Evolutionary conservation across 2,113 vertebrate species (phyloP), one percentile per base, ranked within the genome.

Genomic region (Tetrax tetrax): DNA sequence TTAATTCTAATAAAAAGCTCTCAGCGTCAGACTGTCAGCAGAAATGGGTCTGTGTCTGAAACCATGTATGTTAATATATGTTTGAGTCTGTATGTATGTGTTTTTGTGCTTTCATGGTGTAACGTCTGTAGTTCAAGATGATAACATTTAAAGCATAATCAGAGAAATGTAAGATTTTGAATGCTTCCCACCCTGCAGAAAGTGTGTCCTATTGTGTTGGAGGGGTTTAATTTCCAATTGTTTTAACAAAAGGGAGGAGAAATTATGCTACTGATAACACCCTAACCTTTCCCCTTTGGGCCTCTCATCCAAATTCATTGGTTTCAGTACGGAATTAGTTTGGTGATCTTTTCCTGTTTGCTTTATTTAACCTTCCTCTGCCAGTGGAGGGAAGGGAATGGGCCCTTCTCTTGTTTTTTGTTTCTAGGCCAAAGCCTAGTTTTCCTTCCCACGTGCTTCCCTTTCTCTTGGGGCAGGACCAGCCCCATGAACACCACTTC

Each of bases 241-340:
- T 95, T 87, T 77, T 74, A 93, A 96, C 83, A 87, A 91, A 95
- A 95, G 48, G 57, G 50, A 87, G 87, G 47, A 66, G 51, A 57
- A 91, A 84, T 89, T 72, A 90, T 69, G 94, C 91, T 82, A 68
- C 47, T 95, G 92, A 94, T 93, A 96, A 95, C 51, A 85, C 69
- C 68, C 77, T 91, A 94, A 95, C 96, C 85, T 97, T 97, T 97
- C 93, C 84, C 93, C 87, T 96, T 95, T 91, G 91, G 93, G 92
- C 91, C 33, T 83, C 71, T 87, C 89, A 95, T 95, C 96, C 90
- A 96, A 97, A 97, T 97, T 97, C 97, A 96, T 97, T 88, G 79
- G 33, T 82, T 96, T 96, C 87, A 63, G 76, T 86, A 81, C 6
- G 15, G 96, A 98, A 96, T 98, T 92, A 96, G 88, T 94, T 94